Conservation (phyloP, 2,797 vertebrate genomes). For the Perodicticus potto region DNA sequence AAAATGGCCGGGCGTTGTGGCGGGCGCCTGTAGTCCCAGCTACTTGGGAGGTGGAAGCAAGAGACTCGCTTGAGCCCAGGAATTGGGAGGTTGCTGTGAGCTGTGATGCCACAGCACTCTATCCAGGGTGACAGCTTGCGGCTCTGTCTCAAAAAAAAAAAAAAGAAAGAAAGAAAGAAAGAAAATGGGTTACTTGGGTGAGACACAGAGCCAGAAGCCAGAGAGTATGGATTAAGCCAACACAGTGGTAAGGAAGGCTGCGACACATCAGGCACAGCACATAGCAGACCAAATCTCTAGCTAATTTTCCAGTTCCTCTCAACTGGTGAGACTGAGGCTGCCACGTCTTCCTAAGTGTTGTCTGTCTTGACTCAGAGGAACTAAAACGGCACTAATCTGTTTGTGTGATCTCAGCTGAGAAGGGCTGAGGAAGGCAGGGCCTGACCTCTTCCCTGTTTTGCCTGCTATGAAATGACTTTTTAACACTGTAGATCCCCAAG, state of each 20-base stretch:
- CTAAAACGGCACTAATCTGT: constrained; percentile 34
- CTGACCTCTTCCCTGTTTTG: background rate
- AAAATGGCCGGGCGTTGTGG: too few species aligned
- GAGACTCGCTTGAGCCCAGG: too few species aligned
- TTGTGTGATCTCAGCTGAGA: constrained; percentile 18
- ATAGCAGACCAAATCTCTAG: constrained; percentile 8
- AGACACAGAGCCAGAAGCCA: constrained; percentile 30
- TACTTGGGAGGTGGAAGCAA: too few species aligned
- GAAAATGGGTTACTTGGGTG: background rate
- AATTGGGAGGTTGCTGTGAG: too few species aligned
- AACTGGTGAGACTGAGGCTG: background rate
- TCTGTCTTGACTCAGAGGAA: background rate
- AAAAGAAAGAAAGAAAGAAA: too few species aligned
- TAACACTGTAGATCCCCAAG: background rate
- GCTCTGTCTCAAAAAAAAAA: too few species aligned
- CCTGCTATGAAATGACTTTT: background rate
- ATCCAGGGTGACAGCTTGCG: too few species aligned
- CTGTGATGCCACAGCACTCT: too few species aligned
- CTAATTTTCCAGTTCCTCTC: constrained; percentile 6
- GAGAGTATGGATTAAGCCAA: background rate
- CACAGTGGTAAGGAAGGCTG: background rate
- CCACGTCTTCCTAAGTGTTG: constrained; percentile 1
- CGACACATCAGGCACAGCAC: background rate
- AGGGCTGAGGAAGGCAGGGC: background rate
- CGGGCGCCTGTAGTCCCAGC: too few species aligned